Evolutionary conservation across 1,140 invertebrate species (phyloP).

Genomic region (Zeugodacus cucurbitae): DNA sequence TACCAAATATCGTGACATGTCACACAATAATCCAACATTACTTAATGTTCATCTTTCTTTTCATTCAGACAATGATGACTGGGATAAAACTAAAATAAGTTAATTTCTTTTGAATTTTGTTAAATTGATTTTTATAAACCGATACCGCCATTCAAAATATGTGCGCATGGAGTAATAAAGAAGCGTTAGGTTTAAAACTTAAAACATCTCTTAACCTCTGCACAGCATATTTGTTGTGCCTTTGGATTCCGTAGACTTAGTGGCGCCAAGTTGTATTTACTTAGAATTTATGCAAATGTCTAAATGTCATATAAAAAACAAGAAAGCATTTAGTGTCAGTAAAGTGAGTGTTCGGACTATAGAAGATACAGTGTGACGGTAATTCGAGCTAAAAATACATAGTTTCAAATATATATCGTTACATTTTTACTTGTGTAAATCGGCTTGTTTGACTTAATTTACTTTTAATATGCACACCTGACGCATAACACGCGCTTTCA

Average conservation of each 20-base stretch:
- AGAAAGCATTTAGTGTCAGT: neutral
- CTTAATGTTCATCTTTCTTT: no score
- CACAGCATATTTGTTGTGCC: neutral
- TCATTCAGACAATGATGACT: no score
- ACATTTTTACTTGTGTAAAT: no score
- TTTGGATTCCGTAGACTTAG: neutral
- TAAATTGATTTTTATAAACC: no score
- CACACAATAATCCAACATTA: neutral
- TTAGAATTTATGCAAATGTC: conserved; percentile 65
- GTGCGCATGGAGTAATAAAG: no score
- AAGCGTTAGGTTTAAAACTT: no score
- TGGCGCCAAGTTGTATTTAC: conserved; percentile 62
- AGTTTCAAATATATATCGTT: no score
- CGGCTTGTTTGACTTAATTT: neutral
- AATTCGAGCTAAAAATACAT: neutral
- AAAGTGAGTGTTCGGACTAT: neutral
- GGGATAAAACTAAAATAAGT: no score
- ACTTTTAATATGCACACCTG: conserved; percentile 31
- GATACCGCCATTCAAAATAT: no score
- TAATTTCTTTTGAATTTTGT: no score
- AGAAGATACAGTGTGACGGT: neutral
- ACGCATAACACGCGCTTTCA: neutral
- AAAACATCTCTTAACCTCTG: no score
- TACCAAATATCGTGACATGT: neutral
- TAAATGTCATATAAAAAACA: conserved; percentile 46